Evolutionary conservation across 2,113 vertebrate species (phyloP).

Genomic region (Ictidomys tridecemlineatus): DNA sequence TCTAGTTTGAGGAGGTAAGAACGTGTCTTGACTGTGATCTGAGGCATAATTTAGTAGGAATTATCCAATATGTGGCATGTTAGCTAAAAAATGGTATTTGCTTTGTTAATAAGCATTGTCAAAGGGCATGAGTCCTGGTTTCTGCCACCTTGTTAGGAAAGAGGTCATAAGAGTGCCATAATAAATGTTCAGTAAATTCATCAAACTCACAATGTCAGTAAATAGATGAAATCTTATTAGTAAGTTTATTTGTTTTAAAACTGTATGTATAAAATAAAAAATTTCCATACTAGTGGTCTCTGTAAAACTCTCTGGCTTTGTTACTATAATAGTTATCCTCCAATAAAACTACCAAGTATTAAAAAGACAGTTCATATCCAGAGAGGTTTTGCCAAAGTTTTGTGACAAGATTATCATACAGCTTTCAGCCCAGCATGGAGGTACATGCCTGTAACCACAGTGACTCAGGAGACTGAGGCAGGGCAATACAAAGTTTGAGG

Average conservation of each 20-base stretch:
- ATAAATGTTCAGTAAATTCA: conserved; percentile 41
- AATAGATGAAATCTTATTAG: not conserved
- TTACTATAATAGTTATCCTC: conserved; percentile 70
- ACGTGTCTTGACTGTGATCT: conserved; percentile 13
- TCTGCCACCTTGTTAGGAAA: conserved; percentile 43
- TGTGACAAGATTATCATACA: not conserved
- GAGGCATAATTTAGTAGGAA: conserved; percentile 56
- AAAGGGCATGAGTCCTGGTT: conserved; percentile 44
- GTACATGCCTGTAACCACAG: no score
- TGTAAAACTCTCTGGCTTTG: conserved; percentile 59
- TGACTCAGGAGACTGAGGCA: no score
- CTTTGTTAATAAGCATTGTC: conserved; percentile 50
- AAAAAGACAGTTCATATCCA: not conserved
- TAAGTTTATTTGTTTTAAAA: conserved; percentile 67
- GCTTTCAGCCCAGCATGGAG: no score
- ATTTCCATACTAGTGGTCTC: conserved; percentile 72
- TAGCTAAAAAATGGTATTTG: conserved; percentile 43
- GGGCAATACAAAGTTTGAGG: no score
- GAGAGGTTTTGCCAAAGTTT: not conserved
- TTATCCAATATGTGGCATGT: conserved; percentile 29
- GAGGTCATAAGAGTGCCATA: conserved; percentile 16
- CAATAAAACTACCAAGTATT: conserved; percentile 71
- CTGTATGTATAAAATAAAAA: conserved; percentile 70
- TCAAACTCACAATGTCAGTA: conserved; percentile 68
- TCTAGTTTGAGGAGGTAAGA: conserved; percentile 42